phyloP scores from a whole-genome alignment of 2,888 invertebrate genomes.

The Arrhopalites spinosus region DNA sequence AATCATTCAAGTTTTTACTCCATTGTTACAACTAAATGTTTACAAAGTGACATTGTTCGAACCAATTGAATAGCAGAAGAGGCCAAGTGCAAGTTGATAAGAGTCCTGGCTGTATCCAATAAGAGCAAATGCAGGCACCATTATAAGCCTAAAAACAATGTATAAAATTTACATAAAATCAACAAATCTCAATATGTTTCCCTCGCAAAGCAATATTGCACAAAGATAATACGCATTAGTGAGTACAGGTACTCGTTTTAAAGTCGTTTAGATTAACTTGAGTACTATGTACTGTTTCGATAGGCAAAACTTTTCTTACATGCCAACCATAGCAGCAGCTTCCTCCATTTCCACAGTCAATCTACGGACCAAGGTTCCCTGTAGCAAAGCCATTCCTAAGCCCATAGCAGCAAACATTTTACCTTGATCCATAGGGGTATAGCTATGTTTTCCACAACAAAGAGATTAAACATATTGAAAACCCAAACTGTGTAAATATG shows the following conservation, averaged over 20 bases:
- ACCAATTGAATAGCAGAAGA: conserved; percentile 63
- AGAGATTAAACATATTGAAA: not conserved
- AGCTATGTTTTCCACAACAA: conserved; percentile 19
- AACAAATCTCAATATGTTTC: too few species aligned
- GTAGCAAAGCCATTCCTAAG: conserved; percentile 85
- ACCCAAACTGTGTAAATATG: not conserved
- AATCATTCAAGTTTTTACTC: too few species aligned
- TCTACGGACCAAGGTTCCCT: conserved; percentile 84
- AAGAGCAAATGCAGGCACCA: conserved; percentile 64
- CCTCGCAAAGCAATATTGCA: too few species aligned
- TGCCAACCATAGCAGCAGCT: conserved; percentile 66
- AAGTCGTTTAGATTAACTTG: too few species aligned
- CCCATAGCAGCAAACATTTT: conserved; percentile 96
- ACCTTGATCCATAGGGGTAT: conserved; percentile 92
- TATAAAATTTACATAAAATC: too few species aligned
- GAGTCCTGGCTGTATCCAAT: conserved; percentile 62
- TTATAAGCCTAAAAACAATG: too few species aligned
- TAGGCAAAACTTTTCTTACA: too few species aligned
- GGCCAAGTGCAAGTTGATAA: conserved; percentile 75
- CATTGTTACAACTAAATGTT: too few species aligned
- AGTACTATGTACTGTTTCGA: too few species aligned
- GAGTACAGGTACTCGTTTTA: too few species aligned
- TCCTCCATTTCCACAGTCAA: conserved; percentile 37
- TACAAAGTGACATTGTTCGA: too few species aligned
- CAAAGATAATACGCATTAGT: too few species aligned